These are phyloP conservation scores for Kryptopterus vitreolus DNA, from an alignment of 2,797 vertebrate genomes.

Conservation along the genomic window DNA sequence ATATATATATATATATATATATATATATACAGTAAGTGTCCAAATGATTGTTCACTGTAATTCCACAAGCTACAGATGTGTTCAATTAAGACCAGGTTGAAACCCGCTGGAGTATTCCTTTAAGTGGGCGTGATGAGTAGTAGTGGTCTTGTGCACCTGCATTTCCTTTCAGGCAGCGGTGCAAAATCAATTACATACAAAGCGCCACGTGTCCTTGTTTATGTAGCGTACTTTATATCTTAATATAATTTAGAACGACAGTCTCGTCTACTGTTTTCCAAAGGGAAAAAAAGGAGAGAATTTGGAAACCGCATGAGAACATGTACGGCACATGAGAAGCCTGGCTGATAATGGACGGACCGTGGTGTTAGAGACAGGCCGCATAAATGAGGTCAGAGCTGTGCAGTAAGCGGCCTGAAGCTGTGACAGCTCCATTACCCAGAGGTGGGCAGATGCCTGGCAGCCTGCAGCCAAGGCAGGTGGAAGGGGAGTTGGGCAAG, in stretches of 20 bases:
- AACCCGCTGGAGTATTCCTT: constrained; percentile 7
- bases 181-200: constrained; percentile 17
- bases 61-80: not conserved
- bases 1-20: too few species aligned
- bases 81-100: not conserved
- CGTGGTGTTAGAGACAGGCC: constrained; percentile 51
- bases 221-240: not conserved
- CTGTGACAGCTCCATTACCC: constrained; percentile 63
- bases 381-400: constrained; percentile 56
- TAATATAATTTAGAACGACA: not conserved
- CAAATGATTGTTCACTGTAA: not conserved
- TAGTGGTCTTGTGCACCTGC: not conserved
- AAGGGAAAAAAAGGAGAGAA: not conserved
- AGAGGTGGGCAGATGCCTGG: constrained; percentile 64
- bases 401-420: constrained; percentile 54
- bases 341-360: constrained; percentile 43
- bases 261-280: not conserved
- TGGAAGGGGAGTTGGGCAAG: constrained; percentile 47
- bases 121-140: constrained; percentile 1
- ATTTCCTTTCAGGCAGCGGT: constrained; percentile 2
- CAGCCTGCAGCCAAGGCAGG: constrained; percentile 59
- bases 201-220: not conserved
- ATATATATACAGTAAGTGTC: not conserved
- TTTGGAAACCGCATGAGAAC: not conserved
- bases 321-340: constrained; percentile 27